Conservation (phyloP, 2,113 vertebrate genomes). For the Procavia capensis region DNA sequence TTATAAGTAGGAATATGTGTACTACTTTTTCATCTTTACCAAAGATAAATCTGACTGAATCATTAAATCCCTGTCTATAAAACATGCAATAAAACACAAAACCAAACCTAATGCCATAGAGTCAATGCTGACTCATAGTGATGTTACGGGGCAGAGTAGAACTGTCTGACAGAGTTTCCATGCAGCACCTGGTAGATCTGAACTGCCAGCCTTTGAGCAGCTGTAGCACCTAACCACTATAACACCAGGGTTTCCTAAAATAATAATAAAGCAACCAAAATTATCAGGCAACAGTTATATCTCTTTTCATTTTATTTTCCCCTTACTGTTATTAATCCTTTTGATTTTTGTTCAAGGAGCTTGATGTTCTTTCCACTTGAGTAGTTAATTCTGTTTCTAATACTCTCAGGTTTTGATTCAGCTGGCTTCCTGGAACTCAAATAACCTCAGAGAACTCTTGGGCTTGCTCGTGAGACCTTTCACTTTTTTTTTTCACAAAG, state of each 20-base stretch:
- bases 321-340: neutral
- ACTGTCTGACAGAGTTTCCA: too few relatives aligned
- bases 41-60: constrained; percentile 49
- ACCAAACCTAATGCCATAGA: too few relatives aligned
- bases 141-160: too few relatives aligned
- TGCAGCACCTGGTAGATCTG: too few relatives aligned
- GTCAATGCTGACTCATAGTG: too few relatives aligned
- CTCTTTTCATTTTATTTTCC: constrained; percentile 37
- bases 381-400: constrained; percentile 25
- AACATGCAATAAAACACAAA: too few relatives aligned
- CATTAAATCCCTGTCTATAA: constrained; percentile 21
- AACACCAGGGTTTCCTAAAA: too few relatives aligned
- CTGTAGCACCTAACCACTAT: too few relatives aligned
- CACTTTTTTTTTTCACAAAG: constrained; percentile 14
- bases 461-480: neutral
- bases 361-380: constrained; percentile 30
- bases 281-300: neutral
- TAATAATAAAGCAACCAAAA: constrained; percentile 52
- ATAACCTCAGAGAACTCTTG: neutral
- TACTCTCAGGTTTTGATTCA: constrained; percentile 34
- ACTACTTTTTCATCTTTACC: constrained; percentile 34
- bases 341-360: constrained; percentile 38
- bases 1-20: too few relatives aligned
- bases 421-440: constrained; percentile 25
- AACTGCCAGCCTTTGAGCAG: too few relatives aligned